phyloP scores from a whole-genome alignment of 2,797 vertebrate genomes.

The Neosilurus hyrtlii region DNA sequence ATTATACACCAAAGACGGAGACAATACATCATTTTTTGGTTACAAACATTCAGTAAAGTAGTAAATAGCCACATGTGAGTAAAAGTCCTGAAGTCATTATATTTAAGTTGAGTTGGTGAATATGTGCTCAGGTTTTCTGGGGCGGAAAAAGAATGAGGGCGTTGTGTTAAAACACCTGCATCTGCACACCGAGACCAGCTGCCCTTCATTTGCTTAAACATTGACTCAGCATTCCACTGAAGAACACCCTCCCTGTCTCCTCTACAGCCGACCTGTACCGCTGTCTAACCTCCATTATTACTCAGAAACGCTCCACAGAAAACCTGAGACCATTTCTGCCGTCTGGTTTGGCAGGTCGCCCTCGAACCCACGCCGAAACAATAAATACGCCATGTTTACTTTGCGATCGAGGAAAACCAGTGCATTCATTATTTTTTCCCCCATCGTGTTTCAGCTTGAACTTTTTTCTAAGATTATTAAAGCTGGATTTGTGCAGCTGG shows the following conservation, averaged over 20 bases:
- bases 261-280: slow-evolving; percentile 28
- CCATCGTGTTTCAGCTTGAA: neutral
- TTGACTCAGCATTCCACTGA: slow-evolving; percentile 33
- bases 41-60: slow-evolving; percentile 49
- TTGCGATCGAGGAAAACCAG: neutral
- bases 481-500: slow-evolving; percentile 13
- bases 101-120: slow-evolving; percentile 28
- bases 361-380: slow-evolving; percentile 2
- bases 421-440: neutral
- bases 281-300: neutral
- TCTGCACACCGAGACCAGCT: slow-evolving; percentile 25
- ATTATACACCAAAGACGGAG: slow-evolving; percentile 39
- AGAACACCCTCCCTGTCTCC: slow-evolving; percentile 58
- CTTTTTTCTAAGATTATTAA: neutral
- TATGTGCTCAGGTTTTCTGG: slow-evolving; percentile 38
- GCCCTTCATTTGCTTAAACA: slow-evolving; percentile 7
- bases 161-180: neutral
- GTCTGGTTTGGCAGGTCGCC: slow-evolving; percentile 31
- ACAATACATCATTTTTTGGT: slow-evolving; percentile 40
- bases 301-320: neutral
- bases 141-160: neutral
- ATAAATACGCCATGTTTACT: slow-evolving; percentile 4
- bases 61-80: slow-evolving; percentile 32
- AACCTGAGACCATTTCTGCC: neutral
- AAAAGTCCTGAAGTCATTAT: slow-evolving; percentile 60